Evolutionary conservation across 2,797 vertebrate species (phyloP).

Genomic region (Artibeus lituratus): DNA sequence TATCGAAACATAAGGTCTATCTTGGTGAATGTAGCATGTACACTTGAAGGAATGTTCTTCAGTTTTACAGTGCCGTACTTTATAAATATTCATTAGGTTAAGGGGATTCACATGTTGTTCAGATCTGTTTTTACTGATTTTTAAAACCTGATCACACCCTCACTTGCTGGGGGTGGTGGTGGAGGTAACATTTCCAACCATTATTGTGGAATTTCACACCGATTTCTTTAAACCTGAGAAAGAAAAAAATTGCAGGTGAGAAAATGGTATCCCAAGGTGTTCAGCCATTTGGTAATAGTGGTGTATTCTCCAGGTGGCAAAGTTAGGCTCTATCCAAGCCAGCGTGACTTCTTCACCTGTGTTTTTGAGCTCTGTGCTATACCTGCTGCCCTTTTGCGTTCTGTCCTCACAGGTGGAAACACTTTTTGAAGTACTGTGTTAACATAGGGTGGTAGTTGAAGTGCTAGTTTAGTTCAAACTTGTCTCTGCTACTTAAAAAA

Average conservation of each 20-base stretch:
- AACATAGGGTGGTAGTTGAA: background rate
- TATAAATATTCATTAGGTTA: background rate
- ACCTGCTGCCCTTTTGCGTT: background rate
- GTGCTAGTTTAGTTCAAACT: background rate
- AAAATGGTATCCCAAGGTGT: background rate
- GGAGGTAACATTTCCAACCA: background rate
- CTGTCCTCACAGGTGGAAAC: background rate
- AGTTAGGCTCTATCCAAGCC: background rate
- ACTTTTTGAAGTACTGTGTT: background rate
- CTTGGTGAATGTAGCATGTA: background rate
- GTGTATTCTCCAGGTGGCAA: background rate
- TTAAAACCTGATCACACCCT: background rate
- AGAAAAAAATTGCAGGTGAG: background rate
- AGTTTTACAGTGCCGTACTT: background rate
- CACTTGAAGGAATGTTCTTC: background rate
- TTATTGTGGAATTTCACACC: background rate
- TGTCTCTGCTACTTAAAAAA: background rate
- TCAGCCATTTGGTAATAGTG: background rate
- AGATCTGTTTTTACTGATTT: background rate
- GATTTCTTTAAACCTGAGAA: slow-evolving; percentile 2
- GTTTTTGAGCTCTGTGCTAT: background rate
- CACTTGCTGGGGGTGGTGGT: background rate
- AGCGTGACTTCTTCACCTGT: background rate
- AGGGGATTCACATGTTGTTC: background rate
- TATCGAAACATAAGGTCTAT: background rate